A percentile compares a stretch with the other conserved stretches of the same genome.
phyloP scores from a whole-genome alignment of 2,888 invertebrate species.

The Sceliomorpha sp. region DNA sequence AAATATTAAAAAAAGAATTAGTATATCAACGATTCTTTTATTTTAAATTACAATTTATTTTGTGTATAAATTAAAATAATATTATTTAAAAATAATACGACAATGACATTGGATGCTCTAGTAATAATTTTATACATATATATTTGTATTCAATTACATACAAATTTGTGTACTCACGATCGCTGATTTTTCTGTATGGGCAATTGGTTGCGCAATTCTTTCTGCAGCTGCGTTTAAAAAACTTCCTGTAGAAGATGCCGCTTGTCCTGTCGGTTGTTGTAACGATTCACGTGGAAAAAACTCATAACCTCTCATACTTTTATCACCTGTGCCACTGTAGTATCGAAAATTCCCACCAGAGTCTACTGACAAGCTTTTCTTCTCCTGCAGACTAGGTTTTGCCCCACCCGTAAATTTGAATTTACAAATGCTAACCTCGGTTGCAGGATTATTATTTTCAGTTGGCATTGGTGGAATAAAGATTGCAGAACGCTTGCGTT shows the following conservation, averaged over 20 bases:
- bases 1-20: too few species aligned
- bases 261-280: conserved; percentile 82
- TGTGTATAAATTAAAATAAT: too few species aligned
- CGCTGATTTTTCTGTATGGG: conserved; percentile 25
- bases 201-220: conserved; percentile 75
- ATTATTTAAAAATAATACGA: too few species aligned
- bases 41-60: too few species aligned
- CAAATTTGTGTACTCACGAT: conserved; percentile 26
- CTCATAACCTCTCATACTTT: conserved; percentile 88
- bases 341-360: conserved; percentile 93
- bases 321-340: conserved; percentile 92
- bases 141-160: too few species aligned
- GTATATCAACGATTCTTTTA: too few species aligned
- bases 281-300: conserved; percentile 88
- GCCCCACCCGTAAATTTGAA: conserved; percentile 96
- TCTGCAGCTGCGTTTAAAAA: conserved; percentile 82
- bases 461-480: conserved; percentile 91
- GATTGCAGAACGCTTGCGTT: conserved; percentile 90
- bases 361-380: conserved; percentile 95
- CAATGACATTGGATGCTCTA: too few species aligned
- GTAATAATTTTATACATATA: neutral
- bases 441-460: conserved; percentile 88
- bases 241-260: conserved; percentile 81
- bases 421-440: conserved; percentile 94
- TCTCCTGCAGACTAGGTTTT: conserved; percentile 92